A percentile compares a stretch with the other conserved stretches of the same genome.
Conservation (phyloP, 2,888 invertebrate species). For the Agelastica alni region DNA sequence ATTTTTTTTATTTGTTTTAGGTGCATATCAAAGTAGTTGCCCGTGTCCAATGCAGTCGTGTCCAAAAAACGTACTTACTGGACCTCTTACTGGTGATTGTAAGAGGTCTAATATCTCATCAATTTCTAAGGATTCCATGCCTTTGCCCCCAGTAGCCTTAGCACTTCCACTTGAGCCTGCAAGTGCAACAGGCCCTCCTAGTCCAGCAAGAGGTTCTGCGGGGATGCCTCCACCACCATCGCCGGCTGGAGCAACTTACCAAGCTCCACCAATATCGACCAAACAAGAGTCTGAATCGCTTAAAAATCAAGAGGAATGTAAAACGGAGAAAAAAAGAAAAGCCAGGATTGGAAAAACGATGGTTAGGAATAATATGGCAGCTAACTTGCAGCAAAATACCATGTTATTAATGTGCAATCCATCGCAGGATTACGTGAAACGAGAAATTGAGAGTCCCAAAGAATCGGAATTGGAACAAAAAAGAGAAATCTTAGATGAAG, state of each 20-base stretch:
- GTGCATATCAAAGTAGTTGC: constrained; percentile 69
- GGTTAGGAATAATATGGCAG: constrained; percentile 62
- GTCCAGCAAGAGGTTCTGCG: constrained; percentile 71
- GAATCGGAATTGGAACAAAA: constrained; percentile 47
- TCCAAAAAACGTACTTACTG: constrained; percentile 98
- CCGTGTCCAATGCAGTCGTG: constrained; percentile 92
- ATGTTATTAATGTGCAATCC: constrained; percentile 59
- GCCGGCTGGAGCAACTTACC: constrained; percentile 58
- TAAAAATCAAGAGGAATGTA: constrained; percentile 39
- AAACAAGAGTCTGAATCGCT: constrained; percentile 42
- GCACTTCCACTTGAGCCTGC: constrained; percentile 59
- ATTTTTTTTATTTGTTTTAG: constrained; percentile 45
- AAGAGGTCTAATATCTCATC: constrained; percentile 63
- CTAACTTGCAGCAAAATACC: constrained; percentile 56
- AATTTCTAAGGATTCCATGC: constrained; percentile 55
- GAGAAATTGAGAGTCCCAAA: constrained; percentile 56
- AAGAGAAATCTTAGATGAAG: constrained; percentile 38
- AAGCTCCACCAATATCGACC: constrained; percentile 46
- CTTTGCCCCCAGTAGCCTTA: constrained; percentile 58
- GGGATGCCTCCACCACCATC: constrained; percentile 68
- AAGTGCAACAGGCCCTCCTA: constrained; percentile 65
- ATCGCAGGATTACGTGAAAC: constrained; percentile 46
- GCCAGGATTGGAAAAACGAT: constrained; percentile 68
- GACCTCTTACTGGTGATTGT: constrained; percentile 97
- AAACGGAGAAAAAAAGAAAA: constrained; percentile 56